Percentiles rank a stretch among this genome's conserved stretches.
These are phyloP conservation scores for Andricus curvator DNA, from an alignment of 2,888 invertebrate species.

Conservation along the genomic window DNA sequence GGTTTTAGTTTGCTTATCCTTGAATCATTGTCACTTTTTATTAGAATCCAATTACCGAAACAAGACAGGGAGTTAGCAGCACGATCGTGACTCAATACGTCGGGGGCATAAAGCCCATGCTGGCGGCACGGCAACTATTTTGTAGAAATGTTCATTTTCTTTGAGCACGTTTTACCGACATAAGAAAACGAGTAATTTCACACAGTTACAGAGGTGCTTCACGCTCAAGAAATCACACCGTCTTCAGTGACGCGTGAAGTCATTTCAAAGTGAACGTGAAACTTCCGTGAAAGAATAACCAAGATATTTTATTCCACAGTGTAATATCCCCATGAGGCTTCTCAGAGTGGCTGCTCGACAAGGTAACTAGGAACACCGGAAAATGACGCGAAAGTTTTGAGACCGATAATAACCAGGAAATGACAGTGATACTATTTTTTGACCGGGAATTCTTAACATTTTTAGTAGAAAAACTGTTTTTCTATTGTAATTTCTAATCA, in stretches of 20 bases:
- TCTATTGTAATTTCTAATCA: too few species aligned
- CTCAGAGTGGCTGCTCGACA: too few species aligned
- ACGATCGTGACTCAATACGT: slow-evolving; percentile 12
- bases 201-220: not conserved
- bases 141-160: slow-evolving; percentile 13
- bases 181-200: slow-evolving; percentile 1
- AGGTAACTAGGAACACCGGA: too few species aligned
- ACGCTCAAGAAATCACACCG: not conserved
- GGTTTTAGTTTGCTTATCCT: not conserved
- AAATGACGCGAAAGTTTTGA: too few species aligned
- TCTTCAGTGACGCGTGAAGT: slow-evolving; percentile 7
- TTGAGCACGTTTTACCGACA: slow-evolving; percentile 10
- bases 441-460: too few species aligned
- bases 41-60: slow-evolving; percentile 18
- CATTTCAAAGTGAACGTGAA: slow-evolving; percentile 1
- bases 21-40: slow-evolving; percentile 2
- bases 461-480: too few species aligned
- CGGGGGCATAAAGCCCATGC: not conserved
- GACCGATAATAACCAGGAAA: too few species aligned
- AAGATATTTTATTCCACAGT: not conserved
- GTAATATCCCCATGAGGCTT: not conserved
- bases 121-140: not conserved
- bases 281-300: not conserved
- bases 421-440: too few species aligned
- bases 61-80: slow-evolving; percentile 1